Percentiles rank a stretch among this genome's conserved stretches.
phyloP scores from a whole-genome alignment of 2,797 vertebrate species.

The Sebastes variabilis region DNA sequence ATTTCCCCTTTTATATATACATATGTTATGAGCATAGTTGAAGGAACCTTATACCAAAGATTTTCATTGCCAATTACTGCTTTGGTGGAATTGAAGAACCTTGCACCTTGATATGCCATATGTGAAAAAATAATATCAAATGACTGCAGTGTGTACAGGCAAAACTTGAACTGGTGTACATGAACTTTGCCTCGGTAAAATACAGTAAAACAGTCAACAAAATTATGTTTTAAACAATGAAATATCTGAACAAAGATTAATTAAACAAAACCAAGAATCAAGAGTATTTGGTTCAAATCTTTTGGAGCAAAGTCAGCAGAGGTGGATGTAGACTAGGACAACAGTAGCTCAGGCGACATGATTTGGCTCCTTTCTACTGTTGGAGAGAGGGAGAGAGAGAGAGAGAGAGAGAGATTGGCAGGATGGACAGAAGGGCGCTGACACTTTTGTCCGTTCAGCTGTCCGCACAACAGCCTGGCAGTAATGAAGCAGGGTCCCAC shows the following conservation, averaged over 20 bases:
- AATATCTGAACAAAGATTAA: background rate
- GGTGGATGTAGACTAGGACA: constrained; percentile 1
- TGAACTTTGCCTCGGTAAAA: background rate
- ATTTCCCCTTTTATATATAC: no score
- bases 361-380: constrained; percentile 33
- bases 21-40: no score
- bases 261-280: background rate
- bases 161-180: background rate
- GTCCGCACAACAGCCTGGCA: constrained; percentile 76
- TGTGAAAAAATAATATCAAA: background rate
- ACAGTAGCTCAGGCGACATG: constrained; percentile 12
- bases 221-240: background rate
- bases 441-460: constrained; percentile 83
- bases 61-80: no score
- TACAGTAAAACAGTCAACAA: background rate
- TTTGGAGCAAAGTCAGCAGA: background rate
- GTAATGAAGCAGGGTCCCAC: constrained; percentile 74
- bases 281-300: background rate
- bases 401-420: constrained; percentile 35
- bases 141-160: background rate
- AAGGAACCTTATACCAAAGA: no score
- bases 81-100: no score
- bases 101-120: no score
- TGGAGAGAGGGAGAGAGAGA: background rate
- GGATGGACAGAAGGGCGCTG: constrained; percentile 62